Conservation (phyloP, 2,797 vertebrate species). For the Phataginus tetradactyla region DNA sequence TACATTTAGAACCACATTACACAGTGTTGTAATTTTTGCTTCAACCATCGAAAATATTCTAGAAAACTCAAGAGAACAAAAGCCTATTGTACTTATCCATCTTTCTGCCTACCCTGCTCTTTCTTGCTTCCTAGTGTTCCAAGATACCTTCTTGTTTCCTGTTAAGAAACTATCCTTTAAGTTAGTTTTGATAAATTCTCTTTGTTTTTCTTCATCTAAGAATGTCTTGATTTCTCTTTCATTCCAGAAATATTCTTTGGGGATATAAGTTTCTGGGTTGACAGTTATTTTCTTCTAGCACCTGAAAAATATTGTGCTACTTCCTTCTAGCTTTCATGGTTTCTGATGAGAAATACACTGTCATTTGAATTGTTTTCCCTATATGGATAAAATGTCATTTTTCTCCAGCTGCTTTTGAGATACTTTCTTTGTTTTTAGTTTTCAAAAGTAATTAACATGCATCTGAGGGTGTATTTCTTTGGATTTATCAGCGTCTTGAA, state of each 20-base stretch:
- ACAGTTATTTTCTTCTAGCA: neutral
- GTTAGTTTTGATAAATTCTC: neutral
- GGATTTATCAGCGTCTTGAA: neutral
- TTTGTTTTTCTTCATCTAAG: neutral
- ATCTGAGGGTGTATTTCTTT: neutral
- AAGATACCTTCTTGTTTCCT: neutral
- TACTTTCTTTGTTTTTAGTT: neutral
- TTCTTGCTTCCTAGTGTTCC: neutral
- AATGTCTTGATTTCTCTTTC: neutral
- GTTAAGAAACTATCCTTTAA: neutral
- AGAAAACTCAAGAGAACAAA: neutral
- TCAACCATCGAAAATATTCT: neutral
- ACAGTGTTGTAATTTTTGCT: neutral
- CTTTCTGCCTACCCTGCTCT: neutral
- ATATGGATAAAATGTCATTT: neutral
- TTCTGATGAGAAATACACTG: neutral
- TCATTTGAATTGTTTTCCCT: neutral
- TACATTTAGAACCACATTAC: neutral
- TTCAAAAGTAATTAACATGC: neutral
- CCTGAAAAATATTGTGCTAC: neutral
- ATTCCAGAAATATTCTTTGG: neutral
- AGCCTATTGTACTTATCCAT: neutral
- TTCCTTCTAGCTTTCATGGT: neutral
- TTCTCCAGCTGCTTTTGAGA: neutral
- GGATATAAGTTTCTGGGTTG: neutral